phyloP scores from a whole-genome alignment of 2,888 invertebrate species.

The Harpagoxenus sublaevis region DNA sequence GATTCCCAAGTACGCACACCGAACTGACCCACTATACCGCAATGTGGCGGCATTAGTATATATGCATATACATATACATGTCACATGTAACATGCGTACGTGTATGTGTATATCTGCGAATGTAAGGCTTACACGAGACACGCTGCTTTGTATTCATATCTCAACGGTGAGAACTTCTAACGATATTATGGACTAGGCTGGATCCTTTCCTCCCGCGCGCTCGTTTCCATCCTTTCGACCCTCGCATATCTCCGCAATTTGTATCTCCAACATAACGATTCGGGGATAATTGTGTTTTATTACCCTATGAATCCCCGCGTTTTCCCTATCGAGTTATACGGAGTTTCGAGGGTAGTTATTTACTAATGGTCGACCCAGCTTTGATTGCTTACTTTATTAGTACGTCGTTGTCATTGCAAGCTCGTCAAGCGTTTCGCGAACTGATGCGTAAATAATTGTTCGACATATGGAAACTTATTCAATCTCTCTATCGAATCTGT shows the following conservation, averaged over 20 bases:
- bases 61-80: neutral
- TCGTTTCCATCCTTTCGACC: conserved; percentile 16
- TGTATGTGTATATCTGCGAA: conserved; percentile 34
- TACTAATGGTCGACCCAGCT: conserved; percentile 36
- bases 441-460: neutral
- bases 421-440: conserved; percentile 13
- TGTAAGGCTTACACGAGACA: conserved; percentile 41
- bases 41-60: neutral
- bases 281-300: conserved; percentile 78
- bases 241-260: conserved; percentile 23
- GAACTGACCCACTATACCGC: conserved; percentile 59
- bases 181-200: conserved; percentile 78
- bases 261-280: conserved; percentile 60
- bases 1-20: conserved; percentile 62
- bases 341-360: conserved; percentile 31
- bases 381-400: conserved; percentile 48
- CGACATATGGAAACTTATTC: neutral
- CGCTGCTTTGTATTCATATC: conserved; percentile 70
- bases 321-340: conserved; percentile 32
- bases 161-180: conserved; percentile 71
- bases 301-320: conserved; percentile 53
- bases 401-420: neutral
- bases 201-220: conserved; percentile 70
- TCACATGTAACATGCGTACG: conserved; percentile 40
- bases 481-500: neutral